A percentile compares a stretch with the other conserved stretches of the same genome.
Evolutionary conservation across 1,140 invertebrate genomes (phyloP).

Genomic region (Phenacoccus solenopsis): DNA sequence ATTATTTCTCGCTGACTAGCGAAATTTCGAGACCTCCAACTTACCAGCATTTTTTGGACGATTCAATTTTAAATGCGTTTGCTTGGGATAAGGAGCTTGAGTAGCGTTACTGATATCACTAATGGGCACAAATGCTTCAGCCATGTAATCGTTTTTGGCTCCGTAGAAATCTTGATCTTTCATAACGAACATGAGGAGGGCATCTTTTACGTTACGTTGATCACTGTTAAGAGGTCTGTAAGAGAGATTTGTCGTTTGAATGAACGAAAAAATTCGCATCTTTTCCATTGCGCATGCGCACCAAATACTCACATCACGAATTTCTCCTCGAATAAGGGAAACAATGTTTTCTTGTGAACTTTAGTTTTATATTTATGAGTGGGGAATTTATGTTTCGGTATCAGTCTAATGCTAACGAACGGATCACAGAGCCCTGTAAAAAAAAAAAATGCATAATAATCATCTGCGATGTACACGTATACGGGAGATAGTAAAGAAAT

Average conservation of each 20-base stretch:
- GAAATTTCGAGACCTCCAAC: slow-evolving; percentile 2
- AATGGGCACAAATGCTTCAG: slow-evolving; percentile 78
- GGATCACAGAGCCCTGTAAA: slow-evolving; percentile 64
- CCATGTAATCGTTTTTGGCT: slow-evolving; percentile 80
- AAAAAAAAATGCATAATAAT: too few species aligned
- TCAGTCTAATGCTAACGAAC: slow-evolving; percentile 72
- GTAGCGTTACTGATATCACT: slow-evolving; percentile 49
- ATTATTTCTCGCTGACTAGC: too few species aligned
- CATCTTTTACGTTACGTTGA: slow-evolving; percentile 54
- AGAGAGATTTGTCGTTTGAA: too few species aligned
- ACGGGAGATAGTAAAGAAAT: too few species aligned
- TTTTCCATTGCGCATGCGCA: too few species aligned
- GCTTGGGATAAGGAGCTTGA: slow-evolving; percentile 44
- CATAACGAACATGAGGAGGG: slow-evolving; percentile 70
- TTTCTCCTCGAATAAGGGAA: slow-evolving; percentile 86
- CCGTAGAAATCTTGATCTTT: slow-evolving; percentile 92
- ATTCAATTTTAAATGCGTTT: slow-evolving; percentile 65
- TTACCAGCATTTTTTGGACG: slow-evolving; percentile 46
- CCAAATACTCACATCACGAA: slow-evolving; percentile 70
- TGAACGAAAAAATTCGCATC: slow-evolving; percentile 14
- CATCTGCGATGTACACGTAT: too few species aligned
- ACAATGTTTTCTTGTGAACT: slow-evolving; percentile 81
- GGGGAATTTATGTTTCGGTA: slow-evolving; percentile 73
- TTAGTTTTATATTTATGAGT: slow-evolving; percentile 65
- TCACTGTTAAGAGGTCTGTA: slow-evolving; percentile 59